Conservation (phyloP, 2,888 invertebrate species). For the Torymus aiolomorphi region DNA sequence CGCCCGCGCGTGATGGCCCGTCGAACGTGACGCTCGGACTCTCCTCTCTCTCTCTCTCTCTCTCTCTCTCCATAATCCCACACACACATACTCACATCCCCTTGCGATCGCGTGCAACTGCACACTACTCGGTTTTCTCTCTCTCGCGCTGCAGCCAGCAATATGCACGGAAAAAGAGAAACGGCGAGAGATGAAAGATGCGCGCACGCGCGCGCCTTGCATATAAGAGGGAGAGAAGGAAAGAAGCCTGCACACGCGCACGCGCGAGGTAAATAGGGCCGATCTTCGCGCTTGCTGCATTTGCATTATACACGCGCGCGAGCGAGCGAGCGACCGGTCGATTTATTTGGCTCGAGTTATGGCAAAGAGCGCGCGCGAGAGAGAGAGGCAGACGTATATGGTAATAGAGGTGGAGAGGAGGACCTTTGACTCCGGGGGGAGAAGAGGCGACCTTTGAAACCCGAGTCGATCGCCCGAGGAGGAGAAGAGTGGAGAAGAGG, state of each 20-base stretch:
- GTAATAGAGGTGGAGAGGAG: conserved; percentile 64
- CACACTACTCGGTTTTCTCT: no score
- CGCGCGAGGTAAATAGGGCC: conserved; percentile 6
- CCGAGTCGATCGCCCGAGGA: not conserved
- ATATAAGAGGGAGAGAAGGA: conserved; percentile 1
- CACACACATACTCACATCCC: no score
- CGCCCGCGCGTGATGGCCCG: conserved; percentile 15
- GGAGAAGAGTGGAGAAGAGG: no score
- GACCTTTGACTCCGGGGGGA: conserved; percentile 36
- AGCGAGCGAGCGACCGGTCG: conserved; percentile 58
- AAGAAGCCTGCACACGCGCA: not conserved
- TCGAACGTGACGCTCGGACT: conserved; percentile 4
- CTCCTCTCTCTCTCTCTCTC: no score
- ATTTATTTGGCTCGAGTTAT: conserved; percentile 75
- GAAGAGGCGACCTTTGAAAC: conserved; percentile 56
- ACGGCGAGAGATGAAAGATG: conserved; percentile 28
- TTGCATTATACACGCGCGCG: conserved; percentile 75
- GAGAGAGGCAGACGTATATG: conserved; percentile 65
- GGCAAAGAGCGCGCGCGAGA: conserved; percentile 68
- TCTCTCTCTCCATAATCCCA: no score
- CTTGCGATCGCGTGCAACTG: no score
- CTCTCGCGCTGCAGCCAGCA: not conserved
- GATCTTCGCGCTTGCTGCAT: conserved; percentile 66
- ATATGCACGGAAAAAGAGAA: not conserved
- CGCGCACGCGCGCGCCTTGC: conserved; percentile 3